These are phyloP conservation scores for Drosophila lacertosa DNA, from an alignment of 1,140 invertebrate species.

Conservation along the genomic window DNA sequence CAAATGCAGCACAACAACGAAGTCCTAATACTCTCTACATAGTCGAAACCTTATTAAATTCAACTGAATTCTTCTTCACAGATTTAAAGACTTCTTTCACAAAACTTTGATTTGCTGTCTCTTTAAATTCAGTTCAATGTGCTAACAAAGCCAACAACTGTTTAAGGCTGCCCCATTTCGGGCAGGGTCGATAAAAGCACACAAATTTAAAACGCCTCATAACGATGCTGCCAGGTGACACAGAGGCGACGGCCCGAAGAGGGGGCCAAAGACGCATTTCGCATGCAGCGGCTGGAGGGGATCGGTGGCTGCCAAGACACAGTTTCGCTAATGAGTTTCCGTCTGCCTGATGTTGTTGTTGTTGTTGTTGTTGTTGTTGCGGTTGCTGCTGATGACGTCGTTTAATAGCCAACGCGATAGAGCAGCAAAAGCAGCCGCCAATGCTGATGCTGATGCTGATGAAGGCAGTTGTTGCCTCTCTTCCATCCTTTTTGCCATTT, in stretches of 20 bases:
- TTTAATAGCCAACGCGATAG: constrained; percentile 53
- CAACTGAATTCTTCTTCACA: too few relatives aligned
- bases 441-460: constrained; percentile 12
- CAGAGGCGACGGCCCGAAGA: background rate
- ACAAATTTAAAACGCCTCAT: constrained; percentile 43
- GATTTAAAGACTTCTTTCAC: too few relatives aligned
- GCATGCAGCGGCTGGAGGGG: background rate
- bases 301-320: constrained; percentile 59
- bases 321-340: constrained; percentile 79
- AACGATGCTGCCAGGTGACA: constrained; percentile 61
- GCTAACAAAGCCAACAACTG: background rate
- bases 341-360: constrained; percentile 45
- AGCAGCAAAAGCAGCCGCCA: constrained; percentile 29
- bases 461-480: constrained; percentile 1
- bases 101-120: too few relatives aligned
- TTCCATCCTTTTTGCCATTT: constrained; percentile 5
- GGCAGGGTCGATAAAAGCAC: constrained; percentile 17
- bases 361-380: constrained; percentile 13
- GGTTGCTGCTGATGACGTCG: constrained; percentile 56
- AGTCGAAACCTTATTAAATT: too few relatives aligned
- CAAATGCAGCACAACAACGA: constrained; percentile 11
- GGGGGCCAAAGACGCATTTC: constrained; percentile 10
- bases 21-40: too few relatives aligned
- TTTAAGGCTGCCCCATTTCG: too few relatives aligned
- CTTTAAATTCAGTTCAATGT: too few relatives aligned